Evolutionary conservation across 2,888 invertebrate species (phyloP), one percentile per base, ranked within the genome.

Genomic region (Biston betularia): DNA sequence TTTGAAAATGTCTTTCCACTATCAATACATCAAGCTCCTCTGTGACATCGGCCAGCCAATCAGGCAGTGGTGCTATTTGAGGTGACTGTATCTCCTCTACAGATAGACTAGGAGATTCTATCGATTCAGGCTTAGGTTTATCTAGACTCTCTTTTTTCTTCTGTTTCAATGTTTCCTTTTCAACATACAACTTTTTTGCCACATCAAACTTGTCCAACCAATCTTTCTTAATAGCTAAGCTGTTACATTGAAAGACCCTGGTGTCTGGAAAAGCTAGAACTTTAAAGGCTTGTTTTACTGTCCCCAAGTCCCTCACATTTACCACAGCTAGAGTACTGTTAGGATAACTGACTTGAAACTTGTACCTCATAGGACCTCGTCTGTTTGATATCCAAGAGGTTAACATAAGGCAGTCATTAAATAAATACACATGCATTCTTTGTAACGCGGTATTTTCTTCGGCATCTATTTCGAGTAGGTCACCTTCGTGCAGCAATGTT

Each of bases 1-100:
- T 98, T 86, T 98, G 98, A 83, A 99, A 99, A 88, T 99, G 98
- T 77, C 99, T 95, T 89, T 99, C 98, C 0, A 99, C 99, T 74
- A 99, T 97, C 78, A 97, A 96, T 12, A 99, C 98, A 93, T 99
- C 98, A 62, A 99, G 93, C 88, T 99, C 99, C 86, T 99, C 99
- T 0, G 98, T 96, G 5, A 98, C 96, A 87, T 99, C 98, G 64
- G 96, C 89, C 62, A 99, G 89, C 99, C 99, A 99, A 81, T 98
- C 98, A 0, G 98, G 97, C 52, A 94, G 72, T 6, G 88, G 84
- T 38, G 87, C 74, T 46, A 89, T 78, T 74, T 91, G 91, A 10
- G 91, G 92, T 44, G 92, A 91, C 34, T 85, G 90, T 61, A 90
- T 68, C 69, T 94, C 94, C 63, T 94, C 93, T 35, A 92, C 87